These are phyloP conservation scores for Aphyosemion australe DNA, from an alignment of 2,113 vertebrate genomes.

Conservation along the genomic window DNA sequence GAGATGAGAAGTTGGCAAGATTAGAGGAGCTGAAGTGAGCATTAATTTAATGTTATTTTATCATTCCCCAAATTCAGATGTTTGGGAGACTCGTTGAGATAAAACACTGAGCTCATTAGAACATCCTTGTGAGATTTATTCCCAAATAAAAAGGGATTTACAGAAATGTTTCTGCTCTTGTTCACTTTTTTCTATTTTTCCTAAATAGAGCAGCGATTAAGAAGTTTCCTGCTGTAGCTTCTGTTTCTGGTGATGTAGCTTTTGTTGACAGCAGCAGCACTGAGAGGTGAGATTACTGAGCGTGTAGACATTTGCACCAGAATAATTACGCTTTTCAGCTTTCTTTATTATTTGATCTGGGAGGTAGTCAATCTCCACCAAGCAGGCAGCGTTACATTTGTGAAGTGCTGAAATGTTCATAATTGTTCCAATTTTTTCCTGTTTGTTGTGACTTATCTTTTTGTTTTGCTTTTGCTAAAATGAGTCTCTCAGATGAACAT, in stretches of 20 bases:
- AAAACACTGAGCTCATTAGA: neutral
- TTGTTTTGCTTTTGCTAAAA: neutral
- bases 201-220: neutral
- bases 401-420: neutral
- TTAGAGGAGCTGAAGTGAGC: neutral
- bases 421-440: neutral
- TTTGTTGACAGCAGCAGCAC: neutral
- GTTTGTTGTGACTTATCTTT: neutral
- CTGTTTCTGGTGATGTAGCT: neutral
- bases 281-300: neutral
- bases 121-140: neutral
- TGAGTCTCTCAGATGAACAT: neutral
- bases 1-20: too few relatives aligned
- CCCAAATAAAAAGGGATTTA: neutral
- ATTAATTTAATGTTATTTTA: neutral
- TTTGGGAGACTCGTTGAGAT: neutral
- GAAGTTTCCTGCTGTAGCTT: neutral
- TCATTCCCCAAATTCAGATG: neutral
- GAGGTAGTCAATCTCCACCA: neutral
- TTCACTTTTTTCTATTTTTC: neutral
- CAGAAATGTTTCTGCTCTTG: neutral
- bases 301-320: neutral
- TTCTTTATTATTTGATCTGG: neutral
- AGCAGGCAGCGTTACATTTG: neutral
- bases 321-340: neutral